Conservation (phyloP, 2,888 invertebrate species). For the Trichacis sp. region DNA sequence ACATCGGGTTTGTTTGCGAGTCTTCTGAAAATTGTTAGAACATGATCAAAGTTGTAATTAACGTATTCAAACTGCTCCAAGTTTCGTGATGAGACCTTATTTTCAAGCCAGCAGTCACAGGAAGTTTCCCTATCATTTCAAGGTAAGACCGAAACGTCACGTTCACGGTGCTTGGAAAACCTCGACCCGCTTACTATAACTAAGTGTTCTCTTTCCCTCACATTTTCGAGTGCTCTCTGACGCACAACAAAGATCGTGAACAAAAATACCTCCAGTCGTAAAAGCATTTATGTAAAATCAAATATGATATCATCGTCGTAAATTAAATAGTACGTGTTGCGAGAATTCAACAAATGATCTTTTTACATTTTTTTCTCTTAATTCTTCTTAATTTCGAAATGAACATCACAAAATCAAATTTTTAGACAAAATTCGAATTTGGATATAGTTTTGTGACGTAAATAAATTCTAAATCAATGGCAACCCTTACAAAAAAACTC, state of each 20-base stretch:
- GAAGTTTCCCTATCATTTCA: conserved; percentile 28
- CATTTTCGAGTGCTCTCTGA: conserved; percentile 3
- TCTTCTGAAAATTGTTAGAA: no score
- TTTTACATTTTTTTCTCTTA: no score
- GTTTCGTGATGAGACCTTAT: not conserved
- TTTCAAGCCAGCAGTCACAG: conserved; percentile 1
- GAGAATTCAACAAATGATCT: no score
- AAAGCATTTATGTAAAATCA: not conserved
- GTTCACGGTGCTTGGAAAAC: conserved; percentile 23
- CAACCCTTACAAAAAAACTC: no score
- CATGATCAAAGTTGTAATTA: no score
- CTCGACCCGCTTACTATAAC: conserved; percentile 35
- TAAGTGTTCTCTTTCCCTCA: conserved; percentile 10
- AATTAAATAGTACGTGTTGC: no score
- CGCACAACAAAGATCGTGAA: conserved; percentile 7
- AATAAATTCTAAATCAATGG: no score
- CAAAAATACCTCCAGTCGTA: conserved; percentile 2
- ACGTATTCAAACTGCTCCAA: no score
- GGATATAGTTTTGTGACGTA: no score
- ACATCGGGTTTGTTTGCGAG: not conserved
- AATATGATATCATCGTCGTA: not conserved
- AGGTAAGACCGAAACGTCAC: conserved; percentile 24
- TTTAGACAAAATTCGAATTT: no score
- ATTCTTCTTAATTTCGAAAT: no score
- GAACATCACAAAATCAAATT: no score